Evolutionary conservation across 2,113 vertebrate species (phyloP).

Genomic region (Seriola dumerili): DNA sequence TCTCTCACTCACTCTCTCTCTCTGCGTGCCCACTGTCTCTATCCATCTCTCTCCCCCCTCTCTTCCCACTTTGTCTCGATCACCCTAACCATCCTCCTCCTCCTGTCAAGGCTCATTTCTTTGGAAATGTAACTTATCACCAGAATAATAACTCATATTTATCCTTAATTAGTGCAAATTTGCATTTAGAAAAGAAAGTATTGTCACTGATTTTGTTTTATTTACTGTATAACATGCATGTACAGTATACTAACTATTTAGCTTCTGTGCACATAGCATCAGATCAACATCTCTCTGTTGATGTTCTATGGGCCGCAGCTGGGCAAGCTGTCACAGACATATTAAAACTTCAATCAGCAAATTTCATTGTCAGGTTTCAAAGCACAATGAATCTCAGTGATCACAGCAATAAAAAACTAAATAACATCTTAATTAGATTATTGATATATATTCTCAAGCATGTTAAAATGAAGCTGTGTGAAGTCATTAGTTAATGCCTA

Average conservation of each 20-base stretch:
- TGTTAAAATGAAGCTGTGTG: no score
- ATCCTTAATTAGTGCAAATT: neutral
- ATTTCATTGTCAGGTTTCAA: neutral
- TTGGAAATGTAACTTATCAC: neutral
- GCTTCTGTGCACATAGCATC: neutral
- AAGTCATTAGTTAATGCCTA: no score
- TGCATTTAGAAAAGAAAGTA: neutral
- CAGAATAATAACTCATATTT: neutral
- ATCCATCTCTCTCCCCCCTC: constrained; percentile 55
- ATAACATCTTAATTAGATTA: no score
- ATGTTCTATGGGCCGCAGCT: constrained; percentile 19
- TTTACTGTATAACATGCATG: neutral
- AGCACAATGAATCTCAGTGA: no score
- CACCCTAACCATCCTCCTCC: neutral
- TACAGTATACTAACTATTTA: neutral
- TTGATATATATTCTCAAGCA: no score
- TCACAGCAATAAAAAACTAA: no score
- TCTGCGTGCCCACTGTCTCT: constrained; percentile 26
- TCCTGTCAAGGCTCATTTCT: constrained; percentile 1
- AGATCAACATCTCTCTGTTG: neutral
- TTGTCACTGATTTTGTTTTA: neutral
- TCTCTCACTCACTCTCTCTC: neutral
- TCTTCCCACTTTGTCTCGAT: neutral
- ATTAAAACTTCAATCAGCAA: neutral
- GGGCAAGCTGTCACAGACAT: neutral